Base-by-base conservation (phyloP, 2,113 vertebrate genomes). In the Oreochromis niloticus region DNA sequence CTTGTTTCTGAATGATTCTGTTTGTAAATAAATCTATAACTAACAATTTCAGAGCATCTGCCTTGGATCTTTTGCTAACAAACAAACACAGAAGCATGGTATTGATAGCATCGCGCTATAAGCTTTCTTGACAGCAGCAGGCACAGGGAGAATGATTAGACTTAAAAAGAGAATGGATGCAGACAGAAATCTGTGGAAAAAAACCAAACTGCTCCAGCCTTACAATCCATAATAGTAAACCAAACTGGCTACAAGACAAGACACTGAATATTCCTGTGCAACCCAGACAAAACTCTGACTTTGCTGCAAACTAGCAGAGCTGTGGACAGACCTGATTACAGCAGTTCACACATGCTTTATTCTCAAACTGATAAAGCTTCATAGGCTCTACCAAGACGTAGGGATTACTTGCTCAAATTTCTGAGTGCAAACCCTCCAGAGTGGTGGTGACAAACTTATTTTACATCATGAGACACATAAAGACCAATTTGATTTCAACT, bases 121-220 rank as follows among this genome's bases (percentile, higher is more conserved):
- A 39, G 68, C 22, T 73, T 73, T 46, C 13, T 46, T 73, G 68
- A 46, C 68, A 73, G 39, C 13, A 46, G 68, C 68, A 27, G 59
- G 30, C 59, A 61, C 57, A 61, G n/a, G n/a, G 39, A 71, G 66
- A 71, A 22, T 73, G 39, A 43, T 10, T 46, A 46, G 66, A 73
- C n/a, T 71, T 24, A 71, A 71, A 43, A 2, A 71, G 39, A 71
- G n/a, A 43, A 71, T 43, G 7, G 3, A 43, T 16, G 39, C 7
- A 71, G 66, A 43, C 66, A 41, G 19, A 68, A 68, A 41, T 13
- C 11, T 0, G 1, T 68, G 11, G 4, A 66, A 22, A 22, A 63
- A 39, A 41, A 2, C 0, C 16, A 41, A 43, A 22, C n/a, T 16
- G n/a, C 66, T 24, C 1, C 61, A 66, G 61, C 61, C 6, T 66